Evolutionary conservation across 2,113 vertebrate genomes (phyloP), one percentile per base, ranked within the genome.

Genomic region (Rousettus leschenaultii): DNA sequence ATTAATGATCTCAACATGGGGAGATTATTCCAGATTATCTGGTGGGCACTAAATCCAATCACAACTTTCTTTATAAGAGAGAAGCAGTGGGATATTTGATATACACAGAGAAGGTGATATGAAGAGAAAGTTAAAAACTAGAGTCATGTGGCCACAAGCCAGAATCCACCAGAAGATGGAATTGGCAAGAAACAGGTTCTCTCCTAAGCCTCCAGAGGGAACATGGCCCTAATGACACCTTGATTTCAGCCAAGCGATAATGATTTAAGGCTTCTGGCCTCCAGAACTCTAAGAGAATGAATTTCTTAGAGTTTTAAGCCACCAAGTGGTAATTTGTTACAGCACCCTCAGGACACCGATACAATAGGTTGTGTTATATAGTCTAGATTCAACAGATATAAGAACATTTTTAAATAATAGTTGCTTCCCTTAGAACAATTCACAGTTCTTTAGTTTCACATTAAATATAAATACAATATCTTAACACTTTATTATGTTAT

Each of bases 361-460:
- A 88, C 0, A 77, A 48, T 3, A 65, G 19, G 1, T 61, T 65
- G 43, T 38, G 26, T 73, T 71, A 75, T 12, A 0, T 24, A 93
- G 15, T 61, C 3, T n/a, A n/a, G 5, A 86, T 33, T 91, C 33
- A 48, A 84, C 0, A 84, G 24, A 96, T 74, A 55, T 3, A 48
- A 88, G 63, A 89, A 80, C 22, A 86, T 80, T 83, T 89, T 73
- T 13, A 88, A 95, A 93, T 63, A 89, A 79, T 1, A 68, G 30
- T 15, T 90, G 14, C 3, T 65, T 92, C 55, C 77, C 48, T 82
- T 79, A 63, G 26, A 94, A 96, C 30, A 90, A 84, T 73, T 66
- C 7, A 66, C n/a, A 83, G 38, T 53, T 45, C 40, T 82, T 89
- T 28, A 59, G 11, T 85, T 91, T 97, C 43, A 85, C 22, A 95